phyloP scores from a whole-genome alignment of 1,140 invertebrate species.

The Bombus sylvicola region DNA sequence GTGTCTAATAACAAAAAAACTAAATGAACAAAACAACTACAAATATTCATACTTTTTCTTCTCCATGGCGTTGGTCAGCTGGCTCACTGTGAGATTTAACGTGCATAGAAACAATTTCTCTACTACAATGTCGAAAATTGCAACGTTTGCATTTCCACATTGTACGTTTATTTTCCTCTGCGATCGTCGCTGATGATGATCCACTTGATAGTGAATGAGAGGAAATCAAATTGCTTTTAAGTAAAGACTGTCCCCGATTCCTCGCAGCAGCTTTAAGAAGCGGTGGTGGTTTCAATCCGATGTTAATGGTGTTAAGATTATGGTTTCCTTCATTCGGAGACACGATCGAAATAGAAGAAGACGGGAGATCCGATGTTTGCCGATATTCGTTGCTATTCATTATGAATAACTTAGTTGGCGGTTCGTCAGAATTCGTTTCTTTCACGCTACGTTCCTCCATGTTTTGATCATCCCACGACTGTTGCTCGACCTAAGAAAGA shows the following conservation, averaged over 20 bases:
- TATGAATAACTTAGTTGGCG: constrained; percentile 72
- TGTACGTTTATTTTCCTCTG: constrained; percentile 83
- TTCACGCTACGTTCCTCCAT: constrained; percentile 66
- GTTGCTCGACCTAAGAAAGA: constrained; percentile 68
- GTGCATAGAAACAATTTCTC: constrained; percentile 86
- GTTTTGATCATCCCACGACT: constrained; percentile 69
- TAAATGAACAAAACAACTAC: background rate
- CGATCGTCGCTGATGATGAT: constrained; percentile 28
- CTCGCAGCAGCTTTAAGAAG: constrained; percentile 69
- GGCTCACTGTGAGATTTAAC: constrained; percentile 86
- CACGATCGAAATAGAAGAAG: constrained; percentile 39
- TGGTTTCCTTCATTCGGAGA: constrained; percentile 39
- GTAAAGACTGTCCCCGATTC: constrained; percentile 74
- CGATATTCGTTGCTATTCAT: constrained; percentile 63
- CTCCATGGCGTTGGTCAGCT: constrained; percentile 38
- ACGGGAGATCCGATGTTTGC: constrained; percentile 49
- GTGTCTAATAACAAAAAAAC: background rate
- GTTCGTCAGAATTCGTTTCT: constrained; percentile 62
- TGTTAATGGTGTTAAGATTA: constrained; percentile 41
- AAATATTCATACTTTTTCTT: constrained; percentile 63
- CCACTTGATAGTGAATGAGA: constrained; percentile 29
- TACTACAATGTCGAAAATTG: constrained; percentile 88
- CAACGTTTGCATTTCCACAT: constrained; percentile 93
- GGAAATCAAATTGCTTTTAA: constrained; percentile 72
- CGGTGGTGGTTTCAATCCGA: constrained; percentile 71